A percentile compares a stretch with the other conserved stretches of the same genome.
phyloP scores from a whole-genome alignment of 2,797 vertebrate species.

The Gymnothorax javanicus region DNA sequence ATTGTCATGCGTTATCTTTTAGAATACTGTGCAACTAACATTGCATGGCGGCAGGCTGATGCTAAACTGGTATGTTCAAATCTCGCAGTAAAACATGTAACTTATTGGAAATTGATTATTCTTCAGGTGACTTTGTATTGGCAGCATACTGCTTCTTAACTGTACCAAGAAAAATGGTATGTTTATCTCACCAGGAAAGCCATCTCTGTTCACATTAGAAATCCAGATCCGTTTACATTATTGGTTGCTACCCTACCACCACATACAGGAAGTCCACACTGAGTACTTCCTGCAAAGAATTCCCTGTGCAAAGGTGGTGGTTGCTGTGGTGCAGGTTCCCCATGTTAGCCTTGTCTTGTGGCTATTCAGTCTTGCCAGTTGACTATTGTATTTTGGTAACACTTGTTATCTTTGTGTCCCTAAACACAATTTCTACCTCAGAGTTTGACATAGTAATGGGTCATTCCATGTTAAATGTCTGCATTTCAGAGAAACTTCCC shows the following conservation, averaged over 20 bases:
- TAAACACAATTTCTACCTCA: background rate
- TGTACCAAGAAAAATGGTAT: background rate
- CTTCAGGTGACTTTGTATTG: background rate
- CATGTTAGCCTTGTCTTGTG: background rate
- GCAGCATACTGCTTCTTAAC: background rate
- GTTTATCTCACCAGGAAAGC: background rate
- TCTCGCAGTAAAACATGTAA: background rate
- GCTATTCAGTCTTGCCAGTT: background rate
- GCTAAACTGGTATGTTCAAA: background rate
- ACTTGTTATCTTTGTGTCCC: background rate
- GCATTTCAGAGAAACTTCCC: no score
- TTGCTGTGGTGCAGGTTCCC: conserved; percentile 3
- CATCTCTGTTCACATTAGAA: background rate
- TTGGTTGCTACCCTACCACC: conserved; percentile 17
- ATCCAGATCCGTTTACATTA: background rate
- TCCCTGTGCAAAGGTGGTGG: background rate
- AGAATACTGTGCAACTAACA: background rate
- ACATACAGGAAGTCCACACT: conserved; percentile 13
- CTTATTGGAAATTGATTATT: background rate
- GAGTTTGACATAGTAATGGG: background rate
- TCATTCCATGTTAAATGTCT: no score
- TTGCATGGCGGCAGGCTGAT: background rate
- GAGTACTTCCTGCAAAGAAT: background rate
- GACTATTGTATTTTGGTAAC: background rate
- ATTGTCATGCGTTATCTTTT: background rate